A percentile compares a stretch with the other conserved stretches of the same genome.
Conservation (phyloP, 2,888 invertebrate genomes). For the Crepidodera aurea region DNA sequence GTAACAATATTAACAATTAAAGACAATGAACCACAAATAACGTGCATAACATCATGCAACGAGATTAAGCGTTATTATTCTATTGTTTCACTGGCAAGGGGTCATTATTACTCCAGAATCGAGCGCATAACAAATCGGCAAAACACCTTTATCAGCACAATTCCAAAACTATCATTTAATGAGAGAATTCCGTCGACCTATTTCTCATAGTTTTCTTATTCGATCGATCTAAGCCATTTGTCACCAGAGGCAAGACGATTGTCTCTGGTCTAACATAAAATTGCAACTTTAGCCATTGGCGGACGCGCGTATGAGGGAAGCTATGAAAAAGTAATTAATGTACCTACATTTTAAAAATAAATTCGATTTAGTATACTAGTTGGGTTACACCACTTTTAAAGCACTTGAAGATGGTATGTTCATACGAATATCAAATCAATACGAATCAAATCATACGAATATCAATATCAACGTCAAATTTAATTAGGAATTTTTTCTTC, state of each 20-base stretch:
- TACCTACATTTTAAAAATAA: too few species aligned
- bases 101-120: constrained; percentile 8
- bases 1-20: constrained; percentile 7
- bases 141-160: constrained; percentile 19
- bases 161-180: constrained; percentile 17
- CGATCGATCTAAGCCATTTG: constrained; percentile 29
- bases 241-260: constrained; percentile 35
- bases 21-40: constrained; percentile 11
- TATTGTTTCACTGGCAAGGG: not conserved
- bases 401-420: too few species aligned
- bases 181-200: constrained; percentile 23
- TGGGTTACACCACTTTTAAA: too few species aligned
- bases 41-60: constrained; percentile 12
- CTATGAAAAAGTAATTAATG: too few species aligned
- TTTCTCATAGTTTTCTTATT: constrained; percentile 28
- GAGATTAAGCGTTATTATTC: constrained; percentile 11
- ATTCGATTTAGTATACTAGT: too few species aligned
- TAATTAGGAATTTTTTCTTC: too few species aligned
- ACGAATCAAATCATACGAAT: too few species aligned
- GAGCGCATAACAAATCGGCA: constrained; percentile 19
- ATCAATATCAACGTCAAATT: too few species aligned
- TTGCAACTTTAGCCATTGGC: constrained; percentile 13
- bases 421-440: too few species aligned
- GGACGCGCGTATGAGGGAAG: not conserved
- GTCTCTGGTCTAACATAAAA: constrained; percentile 32